Percentiles rank a stretch among this genome's conserved stretches.
Conservation (phyloP, 2,113 vertebrate species). For the Sander vitreus region DNA sequence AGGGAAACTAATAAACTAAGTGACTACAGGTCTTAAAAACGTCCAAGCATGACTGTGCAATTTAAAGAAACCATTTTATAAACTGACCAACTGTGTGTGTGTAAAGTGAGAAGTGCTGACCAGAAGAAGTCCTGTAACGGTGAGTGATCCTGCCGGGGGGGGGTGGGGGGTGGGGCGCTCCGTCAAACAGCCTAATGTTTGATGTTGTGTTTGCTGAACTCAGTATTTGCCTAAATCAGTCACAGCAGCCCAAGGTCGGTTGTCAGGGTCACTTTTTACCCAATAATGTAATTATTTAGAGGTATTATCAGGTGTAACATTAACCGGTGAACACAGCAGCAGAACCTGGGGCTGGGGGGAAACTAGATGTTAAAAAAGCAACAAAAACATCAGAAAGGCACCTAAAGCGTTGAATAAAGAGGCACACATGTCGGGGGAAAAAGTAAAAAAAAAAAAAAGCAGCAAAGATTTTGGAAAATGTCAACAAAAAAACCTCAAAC, state of each 20-base stretch:
- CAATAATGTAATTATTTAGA: conserved; percentile 27
- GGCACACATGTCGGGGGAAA: too few species aligned
- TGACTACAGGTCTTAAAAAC: too few species aligned
- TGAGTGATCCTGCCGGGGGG: conserved; percentile 37
- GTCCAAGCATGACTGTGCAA: too few species aligned
- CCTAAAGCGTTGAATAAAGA: too few species aligned
- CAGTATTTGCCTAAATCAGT: conserved; percentile 39
- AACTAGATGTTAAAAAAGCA: neutral
- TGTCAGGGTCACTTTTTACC: conserved; percentile 24
- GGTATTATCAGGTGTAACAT: conserved; percentile 25
- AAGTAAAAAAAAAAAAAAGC: too few species aligned
- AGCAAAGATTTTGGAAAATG: too few species aligned
- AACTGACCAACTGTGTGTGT: neutral
- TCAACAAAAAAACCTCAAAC: too few species aligned
- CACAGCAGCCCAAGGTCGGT: neutral
- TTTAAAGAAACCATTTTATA: too few species aligned
- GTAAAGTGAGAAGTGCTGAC: conserved; percentile 59
- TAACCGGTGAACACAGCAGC: neutral
- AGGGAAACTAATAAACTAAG: too few species aligned
- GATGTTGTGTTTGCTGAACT: conserved; percentile 38
- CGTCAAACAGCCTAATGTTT: conserved; percentile 8
- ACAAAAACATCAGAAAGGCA: too few species aligned
- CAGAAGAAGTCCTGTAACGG: conserved; percentile 15
- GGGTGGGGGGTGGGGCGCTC: neutral
- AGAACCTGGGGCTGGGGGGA: neutral